A percentile compares a stretch with the other conserved stretches of the same genome.
Evolutionary conservation across 2,797 vertebrate species (phyloP).

Genomic region (Pelodytes ibericus): DNA sequence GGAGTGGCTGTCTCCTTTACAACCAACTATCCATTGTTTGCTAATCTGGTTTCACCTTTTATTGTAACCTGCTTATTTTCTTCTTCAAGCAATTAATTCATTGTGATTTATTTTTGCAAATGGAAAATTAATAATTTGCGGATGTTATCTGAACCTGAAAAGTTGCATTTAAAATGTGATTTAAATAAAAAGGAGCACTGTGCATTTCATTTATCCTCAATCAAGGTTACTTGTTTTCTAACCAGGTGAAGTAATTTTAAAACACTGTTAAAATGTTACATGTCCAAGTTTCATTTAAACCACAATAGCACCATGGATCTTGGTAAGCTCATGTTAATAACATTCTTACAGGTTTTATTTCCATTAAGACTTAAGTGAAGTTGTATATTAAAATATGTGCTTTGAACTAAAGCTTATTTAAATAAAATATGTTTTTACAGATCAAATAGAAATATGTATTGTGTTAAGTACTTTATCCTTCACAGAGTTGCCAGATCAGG

Average conservation of each 20-base stretch:
- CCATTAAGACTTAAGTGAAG: background rate
- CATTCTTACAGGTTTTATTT: background rate
- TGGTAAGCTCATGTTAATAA: background rate
- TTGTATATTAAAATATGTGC: background rate
- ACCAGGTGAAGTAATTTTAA: background rate
- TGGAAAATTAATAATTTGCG: background rate
- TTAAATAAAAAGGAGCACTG: no score
- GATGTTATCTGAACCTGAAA: no score
- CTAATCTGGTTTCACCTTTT: background rate
- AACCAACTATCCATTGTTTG: background rate
- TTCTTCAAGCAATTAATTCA: background rate
- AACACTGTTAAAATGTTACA: background rate
- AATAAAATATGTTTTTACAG: background rate
- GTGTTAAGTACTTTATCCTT: no score
- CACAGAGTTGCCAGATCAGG: no score
- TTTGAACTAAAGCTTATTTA: background rate
- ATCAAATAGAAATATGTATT: background rate
- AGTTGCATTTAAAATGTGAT: no score
- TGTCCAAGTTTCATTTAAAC: background rate
- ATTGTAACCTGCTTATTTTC: background rate
- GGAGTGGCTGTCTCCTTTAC: background rate
- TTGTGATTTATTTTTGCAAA: background rate
- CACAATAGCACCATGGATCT: background rate
- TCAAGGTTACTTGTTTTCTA: background rate
- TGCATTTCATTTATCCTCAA: background rate